Percentiles rank a stretch among this genome's conserved stretches.
Evolutionary conservation across 2,888 invertebrate genomes (phyloP).

Genomic region (Sepiola atlantica): DNA sequence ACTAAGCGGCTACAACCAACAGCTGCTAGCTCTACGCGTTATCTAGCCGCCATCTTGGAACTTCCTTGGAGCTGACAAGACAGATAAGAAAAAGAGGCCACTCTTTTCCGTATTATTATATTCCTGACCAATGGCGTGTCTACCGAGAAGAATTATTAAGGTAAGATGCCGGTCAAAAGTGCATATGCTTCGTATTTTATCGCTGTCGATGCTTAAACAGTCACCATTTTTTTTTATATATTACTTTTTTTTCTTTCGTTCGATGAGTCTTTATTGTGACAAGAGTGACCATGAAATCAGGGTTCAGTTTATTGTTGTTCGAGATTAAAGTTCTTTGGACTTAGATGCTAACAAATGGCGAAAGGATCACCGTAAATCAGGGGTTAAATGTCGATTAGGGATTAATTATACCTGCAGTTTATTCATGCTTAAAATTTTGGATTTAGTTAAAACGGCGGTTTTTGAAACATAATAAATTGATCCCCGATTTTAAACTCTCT

Average conservation of each 20-base stretch:
- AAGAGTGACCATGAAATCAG: neutral
- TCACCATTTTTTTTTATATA: neutral
- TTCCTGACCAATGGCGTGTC: slow-evolving; percentile 38
- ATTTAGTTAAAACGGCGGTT: neutral
- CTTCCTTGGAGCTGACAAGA: neutral
- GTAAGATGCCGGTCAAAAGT: neutral
- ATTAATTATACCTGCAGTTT: neutral
- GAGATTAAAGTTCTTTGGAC: neutral
- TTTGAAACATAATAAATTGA: neutral
- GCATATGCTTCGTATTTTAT: neutral
- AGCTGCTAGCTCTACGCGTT: slow-evolving; percentile 6
- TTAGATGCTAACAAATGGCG: neutral
- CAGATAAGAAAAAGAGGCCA: slow-evolving; percentile 34
- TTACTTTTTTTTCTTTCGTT: neutral
- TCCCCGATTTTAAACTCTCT: neutral
- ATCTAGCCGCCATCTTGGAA: slow-evolving; percentile 22
- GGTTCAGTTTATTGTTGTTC: neutral
- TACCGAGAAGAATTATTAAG: slow-evolving; percentile 42
- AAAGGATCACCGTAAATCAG: neutral
- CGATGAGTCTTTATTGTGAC: neutral
- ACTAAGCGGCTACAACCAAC: neutral
- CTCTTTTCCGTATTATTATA: neutral
- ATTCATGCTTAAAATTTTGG: neutral
- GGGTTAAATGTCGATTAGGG: neutral
- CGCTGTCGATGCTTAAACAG: neutral